Evolutionary conservation across 2,888 invertebrate species (phyloP), one percentile per base, ranked within the genome.

Genomic region (Drosophila sordidapex): DNA sequence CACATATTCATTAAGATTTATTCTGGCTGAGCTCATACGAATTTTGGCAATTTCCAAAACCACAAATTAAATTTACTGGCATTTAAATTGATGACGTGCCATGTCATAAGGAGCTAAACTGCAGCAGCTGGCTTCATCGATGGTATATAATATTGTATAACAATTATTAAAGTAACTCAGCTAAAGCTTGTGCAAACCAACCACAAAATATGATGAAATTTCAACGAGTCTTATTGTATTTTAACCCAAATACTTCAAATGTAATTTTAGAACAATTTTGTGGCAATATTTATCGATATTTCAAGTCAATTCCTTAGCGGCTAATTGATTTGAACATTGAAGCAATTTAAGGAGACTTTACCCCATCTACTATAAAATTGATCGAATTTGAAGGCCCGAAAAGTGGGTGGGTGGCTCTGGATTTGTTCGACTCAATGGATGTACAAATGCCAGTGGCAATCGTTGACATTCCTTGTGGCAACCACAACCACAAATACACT

Each of bases 401-500:
- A 51, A 51, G 40, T 21, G 61, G 49, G 36, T 62, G 66, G 49
- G 51, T 70, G 59, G 48, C 48, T 40, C 10, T n/a, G 29, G 46
- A 36, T 29, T 25, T 51, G 57, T 33, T 46, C 56, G 66, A 27
- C 78, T 65, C 74, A 52, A 35, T 72, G n/a, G 52, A 68, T 70
- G 75, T 65, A 69, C 59, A 46, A 56, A 65, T 71, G 69, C 59
- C 66, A 64, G 25, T 63, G 76, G 83, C 83, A 85, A 79, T 85
- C 79, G 81, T 81, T 87, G 72, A 77, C 75, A 85, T 85, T 84
- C 81, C 83, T 81, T 74, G 61, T 70, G 73, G 79, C 70, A n/a
- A 56, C 27, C 75, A 68, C 62, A 81, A 77, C 80, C 83, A 61
- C 80, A 83, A 81, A 79, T 67, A 72, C 73, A 74, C 74, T 81